phyloP scores from a whole-genome alignment of 2,888 invertebrate species.

The Trachelus iudaicus region DNA sequence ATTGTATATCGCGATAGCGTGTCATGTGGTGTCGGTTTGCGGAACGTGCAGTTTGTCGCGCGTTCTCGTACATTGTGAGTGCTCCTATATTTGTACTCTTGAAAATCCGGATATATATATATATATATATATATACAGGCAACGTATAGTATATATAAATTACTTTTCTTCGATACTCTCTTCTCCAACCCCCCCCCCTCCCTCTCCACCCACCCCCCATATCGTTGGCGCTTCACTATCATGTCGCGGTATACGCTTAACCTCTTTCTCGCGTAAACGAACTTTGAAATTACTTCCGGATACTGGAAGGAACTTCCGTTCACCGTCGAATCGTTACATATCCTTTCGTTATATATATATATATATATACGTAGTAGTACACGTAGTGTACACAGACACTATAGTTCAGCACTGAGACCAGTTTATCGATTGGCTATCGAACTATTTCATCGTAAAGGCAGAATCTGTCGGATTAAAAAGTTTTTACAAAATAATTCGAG shows the following conservation, averaged over 20 bases:
- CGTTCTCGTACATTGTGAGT: conserved; percentile 21
- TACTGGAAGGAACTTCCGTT: not conserved
- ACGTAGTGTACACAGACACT: not conserved
- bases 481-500: not conserved
- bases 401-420: not conserved
- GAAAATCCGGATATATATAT: not conserved
- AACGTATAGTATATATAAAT: not conserved
- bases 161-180: not conserved
- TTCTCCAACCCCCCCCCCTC: not conserved
- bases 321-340: not conserved
- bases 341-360: too few species aligned
- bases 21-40: conserved; percentile 25
- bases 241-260: not conserved
- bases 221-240: not conserved
- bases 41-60: conserved; percentile 22
- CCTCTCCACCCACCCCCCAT: not conserved
- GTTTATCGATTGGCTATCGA: not conserved
- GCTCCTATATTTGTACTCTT: not conserved
- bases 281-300: not conserved
- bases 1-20: conserved; percentile 25
- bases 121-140: not conserved
- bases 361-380: too few species aligned
- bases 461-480: not conserved
- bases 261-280: not conserved
- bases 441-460: not conserved